These are phyloP conservation scores for Argya squamiceps DNA, from an alignment of 2,797 vertebrate species.

Conservation along the genomic window DNA sequence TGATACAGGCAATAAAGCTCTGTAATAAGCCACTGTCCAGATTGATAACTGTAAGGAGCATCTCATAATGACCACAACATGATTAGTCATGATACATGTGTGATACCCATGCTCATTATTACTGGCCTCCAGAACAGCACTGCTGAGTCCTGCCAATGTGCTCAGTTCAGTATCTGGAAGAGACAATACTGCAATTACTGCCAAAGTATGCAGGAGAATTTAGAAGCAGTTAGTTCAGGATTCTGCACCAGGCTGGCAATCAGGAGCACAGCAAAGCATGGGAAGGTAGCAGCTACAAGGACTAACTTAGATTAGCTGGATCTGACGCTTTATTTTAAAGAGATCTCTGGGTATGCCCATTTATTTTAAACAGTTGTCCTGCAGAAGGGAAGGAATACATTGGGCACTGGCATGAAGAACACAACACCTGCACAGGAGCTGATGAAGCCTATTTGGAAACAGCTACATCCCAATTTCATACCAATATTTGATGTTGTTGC, in stretches of 20 bases:
- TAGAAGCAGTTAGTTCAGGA: background rate
- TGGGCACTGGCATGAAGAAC: background rate
- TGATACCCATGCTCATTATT: constrained; percentile 63
- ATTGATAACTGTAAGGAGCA: constrained; percentile 44
- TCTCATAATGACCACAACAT: constrained; percentile 53
- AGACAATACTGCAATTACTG: constrained; percentile 62
- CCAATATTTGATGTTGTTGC: background rate
- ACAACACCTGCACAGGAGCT: background rate
- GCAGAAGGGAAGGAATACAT: background rate
- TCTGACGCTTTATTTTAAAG: background rate
- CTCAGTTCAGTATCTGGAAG: constrained; percentile 17
- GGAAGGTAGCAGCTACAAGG: background rate
- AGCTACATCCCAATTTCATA: background rate
- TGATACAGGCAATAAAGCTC: constrained; percentile 57
- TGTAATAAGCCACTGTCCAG: constrained; percentile 42
- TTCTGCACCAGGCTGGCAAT: background rate
- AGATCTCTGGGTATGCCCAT: background rate
- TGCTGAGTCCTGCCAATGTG: constrained; percentile 45
- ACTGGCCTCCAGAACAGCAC: constrained; percentile 30
- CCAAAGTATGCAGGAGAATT: constrained; percentile 41
- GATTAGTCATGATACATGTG: constrained; percentile 53
- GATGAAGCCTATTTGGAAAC: background rate
- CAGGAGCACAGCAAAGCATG: background rate
- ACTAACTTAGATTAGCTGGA: background rate
- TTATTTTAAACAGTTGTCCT: background rate